Conservation (phyloP, 2,113 vertebrate species). For the Crypturellus undulatus region DNA sequence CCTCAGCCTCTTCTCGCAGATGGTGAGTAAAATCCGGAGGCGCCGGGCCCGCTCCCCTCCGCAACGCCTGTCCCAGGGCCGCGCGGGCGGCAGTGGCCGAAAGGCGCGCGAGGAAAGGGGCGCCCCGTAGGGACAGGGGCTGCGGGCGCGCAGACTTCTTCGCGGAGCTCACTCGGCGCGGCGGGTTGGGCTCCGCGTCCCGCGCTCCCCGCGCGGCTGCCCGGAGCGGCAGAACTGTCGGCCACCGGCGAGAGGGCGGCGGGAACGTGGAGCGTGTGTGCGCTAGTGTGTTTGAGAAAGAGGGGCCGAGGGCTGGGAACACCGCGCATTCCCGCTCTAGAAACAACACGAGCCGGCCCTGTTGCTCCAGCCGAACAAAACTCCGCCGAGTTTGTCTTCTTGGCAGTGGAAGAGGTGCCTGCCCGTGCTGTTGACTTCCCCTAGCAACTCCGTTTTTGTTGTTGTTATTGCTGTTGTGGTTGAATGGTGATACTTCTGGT, state of each 20-base stretch:
- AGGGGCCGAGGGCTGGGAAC: background rate
- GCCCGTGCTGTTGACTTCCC: background rate
- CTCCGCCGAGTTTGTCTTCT: slow-evolving; percentile 13
- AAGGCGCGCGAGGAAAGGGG: background rate
- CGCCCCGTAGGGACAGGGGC: background rate
- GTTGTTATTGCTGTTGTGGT: background rate
- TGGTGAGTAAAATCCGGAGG: slow-evolving; percentile 83
- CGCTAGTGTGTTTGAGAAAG: background rate
- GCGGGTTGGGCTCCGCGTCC: no score
- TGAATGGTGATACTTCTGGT: background rate
- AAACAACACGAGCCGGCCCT: background rate
- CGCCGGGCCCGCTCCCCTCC: background rate
- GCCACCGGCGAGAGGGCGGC: background rate
- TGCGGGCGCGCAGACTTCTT: no score
- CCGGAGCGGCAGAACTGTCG: background rate
- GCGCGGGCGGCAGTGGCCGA: background rate
- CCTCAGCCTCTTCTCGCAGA: slow-evolving; percentile 95
- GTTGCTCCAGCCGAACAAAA: background rate
- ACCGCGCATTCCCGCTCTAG: background rate
- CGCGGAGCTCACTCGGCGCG: no score
- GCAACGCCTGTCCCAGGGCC: background rate
- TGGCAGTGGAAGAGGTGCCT: background rate
- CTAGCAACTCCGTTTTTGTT: background rate
- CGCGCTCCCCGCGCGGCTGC: no score
- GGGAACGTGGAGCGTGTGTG: background rate